Base-by-base conservation (phyloP, 2,797 vertebrate genomes). In the Distichodus sexfasciatus region DNA sequence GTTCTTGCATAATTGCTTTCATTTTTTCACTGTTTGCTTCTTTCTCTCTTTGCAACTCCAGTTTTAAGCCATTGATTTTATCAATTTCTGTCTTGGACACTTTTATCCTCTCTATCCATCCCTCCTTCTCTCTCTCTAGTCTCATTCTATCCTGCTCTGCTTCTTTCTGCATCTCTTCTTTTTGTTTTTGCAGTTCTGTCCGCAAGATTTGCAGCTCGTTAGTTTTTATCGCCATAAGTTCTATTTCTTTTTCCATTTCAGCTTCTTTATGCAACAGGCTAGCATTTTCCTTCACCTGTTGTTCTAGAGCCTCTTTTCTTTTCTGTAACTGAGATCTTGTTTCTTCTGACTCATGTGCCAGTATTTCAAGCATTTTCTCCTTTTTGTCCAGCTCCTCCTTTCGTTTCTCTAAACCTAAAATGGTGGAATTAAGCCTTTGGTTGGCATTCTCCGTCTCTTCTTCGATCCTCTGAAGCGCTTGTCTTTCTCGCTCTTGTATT, bases 21-120 rank as follows among this genome's bases (percentile, higher is more conserved):
- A 63, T 48, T 29, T 57, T 68, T n/a, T 47, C 35, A 15, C 57
- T 19, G 57, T 4, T 68, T 48, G 24, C 33, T 55, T 63, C 51
- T 23, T 17, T 68, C 29, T 68, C 51, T 15, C 15, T 55, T 57
- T 10, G 33, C 2, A 74, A 24, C 10, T 59, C 54, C 14, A 26
- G 31, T 24, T 48, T 68, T 4, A 59, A 9, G 5, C 17, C n/a
- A 36, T 40, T 33, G 6, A 69, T 36, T 14, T 7, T 29, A 9
- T 69, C 43, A 5, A 15, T 63, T 11, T 71, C 69, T 3, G 7
- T 26, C 28, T 58, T 24, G 24, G 46, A 29, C 14, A 29, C 23
- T 4, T 29, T 31, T 31, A 26, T 68, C 15, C 36, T 35, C 15
- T 35, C 24, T 12, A 24, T 21, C 9, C 23, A 36, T 69, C 69